Evolutionary conservation across 1,140 invertebrate species (phyloP), one percentile per base, ranked within the genome.

Genomic region (Chrysomallon squamiferum): DNA sequence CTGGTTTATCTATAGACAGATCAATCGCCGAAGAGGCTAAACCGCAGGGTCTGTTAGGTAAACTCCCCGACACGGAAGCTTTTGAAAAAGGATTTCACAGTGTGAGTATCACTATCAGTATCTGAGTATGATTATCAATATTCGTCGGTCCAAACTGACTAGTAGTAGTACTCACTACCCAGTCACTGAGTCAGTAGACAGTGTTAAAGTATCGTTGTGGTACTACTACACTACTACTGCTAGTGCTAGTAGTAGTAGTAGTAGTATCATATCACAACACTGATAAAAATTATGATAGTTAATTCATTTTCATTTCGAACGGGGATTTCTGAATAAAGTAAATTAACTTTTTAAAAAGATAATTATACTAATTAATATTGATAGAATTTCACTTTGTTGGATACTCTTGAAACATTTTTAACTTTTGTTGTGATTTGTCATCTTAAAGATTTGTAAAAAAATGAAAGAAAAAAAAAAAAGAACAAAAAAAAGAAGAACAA

Each of bases 41-140:
- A 38, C 11, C 29, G 22, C n/a, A 54, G 29, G 50, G 50, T 27
- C 15, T 54, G 22, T 22, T 54, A 15, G 50, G 25, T 22, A 25
- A 20, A 54, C 50, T 54, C 7, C 22, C 22, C 25, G 50, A 54
- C 22, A 58, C 33, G 20, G 15, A 18, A 58, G 15, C n/a, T 3
- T 22, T 35, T 32, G 56, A 58, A 58, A 38, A 35, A 30, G 30
- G 30, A 58, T 58, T 58, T 35, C 29, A 58, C 9, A 20, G 33
- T 11, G 56, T 58, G 33, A 33, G 29, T 22, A 29, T 35, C n/a
- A n/a, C n/a, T n/a, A n/a, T n/a, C n/a, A n/a, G n/a, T n/a, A n/a
- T n/a, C n/a, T n/a, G n/a, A n/a, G n/a, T n/a, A n/a, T n/a, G n/a
- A n/a, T 22, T 22, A 47, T 47, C 25, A 6, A 47, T 47, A 5